These are phyloP conservation scores for Hemithea aestivaria DNA, from an alignment of 2,888 invertebrate species.

Conservation along the genomic window DNA sequence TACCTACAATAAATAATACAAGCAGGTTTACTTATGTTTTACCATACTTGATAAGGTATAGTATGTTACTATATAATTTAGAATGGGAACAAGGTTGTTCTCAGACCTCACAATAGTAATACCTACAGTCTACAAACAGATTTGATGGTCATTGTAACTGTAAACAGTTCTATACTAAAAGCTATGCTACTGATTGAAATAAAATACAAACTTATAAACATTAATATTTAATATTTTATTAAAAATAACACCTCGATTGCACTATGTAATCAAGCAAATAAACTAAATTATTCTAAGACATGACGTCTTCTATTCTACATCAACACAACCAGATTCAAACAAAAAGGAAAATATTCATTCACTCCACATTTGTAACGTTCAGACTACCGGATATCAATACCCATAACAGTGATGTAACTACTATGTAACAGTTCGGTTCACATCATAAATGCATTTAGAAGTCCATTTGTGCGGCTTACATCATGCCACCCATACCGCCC, in stretches of 20 bases:
- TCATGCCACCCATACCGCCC: slow-evolving; percentile 82
- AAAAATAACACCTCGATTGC: slow-evolving; percentile 70
- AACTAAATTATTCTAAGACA: slow-evolving; percentile 72
- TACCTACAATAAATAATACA: too few relatives aligned
- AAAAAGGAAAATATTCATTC: slow-evolving; percentile 58
- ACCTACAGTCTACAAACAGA: background rate
- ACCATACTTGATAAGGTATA: too few relatives aligned
- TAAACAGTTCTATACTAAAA: background rate
- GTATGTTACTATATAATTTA: too few relatives aligned
- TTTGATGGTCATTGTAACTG: background rate
- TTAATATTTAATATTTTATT: slow-evolving; percentile 53
- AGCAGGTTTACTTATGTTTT: too few relatives aligned
- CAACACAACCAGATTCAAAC: slow-evolving; percentile 68
- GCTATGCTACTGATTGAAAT: slow-evolving; percentile 13
- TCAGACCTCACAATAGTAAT: too few relatives aligned
- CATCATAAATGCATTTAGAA: slow-evolving; percentile 66
- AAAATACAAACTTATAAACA: slow-evolving; percentile 38
- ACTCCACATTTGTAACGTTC: slow-evolving; percentile 53
- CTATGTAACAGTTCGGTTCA: slow-evolving; percentile 53
- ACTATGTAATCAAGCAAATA: slow-evolving; percentile 50
- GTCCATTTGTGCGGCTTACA: slow-evolving; percentile 49
- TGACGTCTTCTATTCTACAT: slow-evolving; percentile 55
- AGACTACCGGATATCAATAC: slow-evolving; percentile 55
- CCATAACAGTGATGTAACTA: slow-evolving; percentile 57
- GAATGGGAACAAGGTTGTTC: too few relatives aligned